Evolutionary conservation across 2,888 invertebrate species (phyloP), one percentile per base, ranked within the genome.

Genomic region (Acanthoscelides obtectus): DNA sequence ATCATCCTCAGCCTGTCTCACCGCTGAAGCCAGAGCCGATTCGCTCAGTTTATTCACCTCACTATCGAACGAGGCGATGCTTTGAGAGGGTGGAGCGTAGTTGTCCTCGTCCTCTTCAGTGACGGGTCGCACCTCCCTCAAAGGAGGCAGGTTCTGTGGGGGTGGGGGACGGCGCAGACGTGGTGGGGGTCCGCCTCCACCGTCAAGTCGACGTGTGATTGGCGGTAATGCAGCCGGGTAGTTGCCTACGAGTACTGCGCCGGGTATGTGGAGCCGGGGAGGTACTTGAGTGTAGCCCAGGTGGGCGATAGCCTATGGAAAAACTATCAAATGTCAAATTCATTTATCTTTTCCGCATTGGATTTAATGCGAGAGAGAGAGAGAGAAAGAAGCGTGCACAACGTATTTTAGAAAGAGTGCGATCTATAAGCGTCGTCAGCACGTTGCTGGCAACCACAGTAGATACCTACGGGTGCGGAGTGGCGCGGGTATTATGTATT

Each of bases 81-180:
- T 73, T 68, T 19, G 77, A 75, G 84, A 86, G 6, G 86, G 84
- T 2, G 84, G 86, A 2, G 86, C 85, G 2, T 85, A 82, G 69
- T 88, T 90, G 73, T 92, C 91, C 84, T 92, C 91, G 21, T 88
- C 88, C 77, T 91, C 89, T 83, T 92, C 92, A 0, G 91, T 90
- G 6, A 92, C 92, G 0, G 92, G 92, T 77, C 91, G 90, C 19
- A 90, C 80, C 70, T 92, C 92, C 77, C 91, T 90, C 17, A 89
- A 79, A 67, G 86, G 86, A 69, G 88, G 78, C 22, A 76, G 87
- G 45, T 45, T 45, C 45, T 45, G 45, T 1, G 45, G 45, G 45
- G 45, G 45, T 1, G 75, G 74, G 12, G 67, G 75, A 66, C 86
- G 21, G 87, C 76, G 70, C 1, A 74, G 73, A 20, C 73, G 67